phyloP scores from a whole-genome alignment of 1,140 invertebrate genomes.

The Epicauta chinensis region DNA sequence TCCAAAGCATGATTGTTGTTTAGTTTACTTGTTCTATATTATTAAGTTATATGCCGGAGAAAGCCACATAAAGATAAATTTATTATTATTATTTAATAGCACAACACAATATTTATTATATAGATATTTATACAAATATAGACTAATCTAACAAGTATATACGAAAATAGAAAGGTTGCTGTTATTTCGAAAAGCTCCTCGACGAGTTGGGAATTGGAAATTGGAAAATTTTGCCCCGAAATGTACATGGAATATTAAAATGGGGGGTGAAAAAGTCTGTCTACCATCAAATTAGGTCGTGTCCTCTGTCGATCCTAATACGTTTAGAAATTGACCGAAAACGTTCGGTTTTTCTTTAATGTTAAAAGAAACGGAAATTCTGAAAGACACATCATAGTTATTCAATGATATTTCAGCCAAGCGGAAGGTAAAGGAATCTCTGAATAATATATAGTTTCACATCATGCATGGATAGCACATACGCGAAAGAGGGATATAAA shows the following conservation, averaged over 20 bases:
- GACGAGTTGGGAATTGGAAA: no score
- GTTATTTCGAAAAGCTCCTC: no score
- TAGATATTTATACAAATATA: no score
- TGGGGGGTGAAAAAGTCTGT: no score
- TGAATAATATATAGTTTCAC: slow-evolving; percentile 24
- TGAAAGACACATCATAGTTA: slow-evolving; percentile 4
- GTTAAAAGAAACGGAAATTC: background rate
- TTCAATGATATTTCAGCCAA: slow-evolving; percentile 25
- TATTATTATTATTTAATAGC: background rate
- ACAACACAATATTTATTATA: no score
- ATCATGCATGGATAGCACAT: slow-evolving; percentile 22
- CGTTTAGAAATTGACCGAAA: no score
- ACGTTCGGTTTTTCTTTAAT: background rate
- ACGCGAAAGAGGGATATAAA: slow-evolving; percentile 28
- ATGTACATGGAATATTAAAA: no score
- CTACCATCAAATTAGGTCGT: no score
- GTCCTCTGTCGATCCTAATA: no score
- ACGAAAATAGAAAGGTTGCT: no score
- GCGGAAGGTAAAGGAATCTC: slow-evolving; percentile 24
- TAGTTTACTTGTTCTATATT: slow-evolving; percentile 30
- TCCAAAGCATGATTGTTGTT: slow-evolving; percentile 31
- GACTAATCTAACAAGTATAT: no score
- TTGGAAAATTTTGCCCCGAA: no score
- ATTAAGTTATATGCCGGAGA: background rate
- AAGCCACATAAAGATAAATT: background rate